phyloP scores from a whole-genome alignment of 2,888 invertebrate species.

The Synanthedon andrenaeformis region DNA sequence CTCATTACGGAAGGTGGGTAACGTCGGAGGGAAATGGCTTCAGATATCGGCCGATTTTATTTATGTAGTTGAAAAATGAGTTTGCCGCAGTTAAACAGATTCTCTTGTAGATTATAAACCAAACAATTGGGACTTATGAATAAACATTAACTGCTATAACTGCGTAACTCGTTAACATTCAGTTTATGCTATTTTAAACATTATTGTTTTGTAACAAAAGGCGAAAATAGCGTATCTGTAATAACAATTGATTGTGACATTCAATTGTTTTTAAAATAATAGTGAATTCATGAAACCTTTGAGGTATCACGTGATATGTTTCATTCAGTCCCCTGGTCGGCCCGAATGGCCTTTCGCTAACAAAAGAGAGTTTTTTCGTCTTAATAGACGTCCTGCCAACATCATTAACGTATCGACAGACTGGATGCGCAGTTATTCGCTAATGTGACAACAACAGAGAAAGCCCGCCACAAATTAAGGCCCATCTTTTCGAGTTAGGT shows the following conservation, averaged over 20 bases:
- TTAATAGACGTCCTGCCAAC: slow-evolving; percentile 59
- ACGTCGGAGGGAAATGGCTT: slow-evolving; percentile 42
- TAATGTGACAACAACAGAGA: slow-evolving; percentile 69
- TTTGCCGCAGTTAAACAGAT: slow-evolving; percentile 46
- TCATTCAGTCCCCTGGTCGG: background rate
- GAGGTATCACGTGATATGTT: background rate
- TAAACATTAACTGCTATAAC: slow-evolving; percentile 39
- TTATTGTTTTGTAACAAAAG: slow-evolving; percentile 16
- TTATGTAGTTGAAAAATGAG: slow-evolving; percentile 65
- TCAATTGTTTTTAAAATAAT: slow-evolving; percentile 31
- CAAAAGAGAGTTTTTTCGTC: slow-evolving; percentile 48
- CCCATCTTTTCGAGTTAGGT: slow-evolving; percentile 53
- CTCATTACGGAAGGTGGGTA: slow-evolving; percentile 61
- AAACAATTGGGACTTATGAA: slow-evolving; percentile 43
- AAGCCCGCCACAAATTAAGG: slow-evolving; percentile 64
- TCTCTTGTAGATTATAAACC: slow-evolving; percentile 37
- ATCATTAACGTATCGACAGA: slow-evolving; percentile 66
- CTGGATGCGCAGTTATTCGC: slow-evolving; percentile 59
- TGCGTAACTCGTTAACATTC: background rate
- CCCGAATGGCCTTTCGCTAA: slow-evolving; percentile 7
- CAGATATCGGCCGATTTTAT: slow-evolving; percentile 58
- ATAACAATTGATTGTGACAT: slow-evolving; percentile 18
- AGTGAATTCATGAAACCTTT: background rate
- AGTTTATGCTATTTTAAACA: slow-evolving; percentile 11
- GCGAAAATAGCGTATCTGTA: slow-evolving; percentile 13